Base-by-base conservation (phyloP, 2,888 invertebrate species). In the Neocrepidodera transversa region DNA sequence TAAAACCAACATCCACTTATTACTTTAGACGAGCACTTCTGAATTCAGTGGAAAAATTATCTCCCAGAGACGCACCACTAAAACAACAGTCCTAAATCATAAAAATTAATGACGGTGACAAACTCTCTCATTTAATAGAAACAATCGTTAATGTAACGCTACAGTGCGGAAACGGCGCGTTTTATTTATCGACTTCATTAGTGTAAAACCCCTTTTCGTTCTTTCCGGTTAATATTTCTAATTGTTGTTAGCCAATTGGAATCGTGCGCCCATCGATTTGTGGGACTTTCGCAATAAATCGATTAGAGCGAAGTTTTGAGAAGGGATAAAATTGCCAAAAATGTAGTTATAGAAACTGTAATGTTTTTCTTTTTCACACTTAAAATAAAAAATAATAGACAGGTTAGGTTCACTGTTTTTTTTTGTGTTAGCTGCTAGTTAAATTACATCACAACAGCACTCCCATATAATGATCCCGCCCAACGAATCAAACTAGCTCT, bases 211-310 rank as follows among this genome's bases (percentile, higher is more conserved):
- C 49, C 42, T 42, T 42, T 42, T 20, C 42, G 17, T 32, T 42
- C 45, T 56, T 49, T 40, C 42, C 30, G 10, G 16, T n/a, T 49
- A 40, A 55, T 49, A 55, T 55, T 40, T 55, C 55, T 48, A 55
- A 55, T 48, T 55, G 55, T 16, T 49, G 13, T 23, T 23, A 23
- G n/a, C 18, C 20, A 42, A 23, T 13, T 11, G 42, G 32, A 32
- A 32, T 13, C 11, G 32, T 13, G 11, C 8, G 32, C 13, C 32
- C 11, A n/a, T 13, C 8, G 1, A 6, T 6, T 28, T 28, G 6
- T 28, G 28, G 28, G 28, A 10, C 7, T 28, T 8, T 28, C 2
- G 28, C 10, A 10, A 28, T 28, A 28, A 28, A 28, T 28, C 10
- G 28, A 28, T 28, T 28, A 2, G 28, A 2, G 28, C 28, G 6